Evolutionary conservation across 2,113 vertebrate genomes (phyloP).

Genomic region (Microtus montanus): DNA sequence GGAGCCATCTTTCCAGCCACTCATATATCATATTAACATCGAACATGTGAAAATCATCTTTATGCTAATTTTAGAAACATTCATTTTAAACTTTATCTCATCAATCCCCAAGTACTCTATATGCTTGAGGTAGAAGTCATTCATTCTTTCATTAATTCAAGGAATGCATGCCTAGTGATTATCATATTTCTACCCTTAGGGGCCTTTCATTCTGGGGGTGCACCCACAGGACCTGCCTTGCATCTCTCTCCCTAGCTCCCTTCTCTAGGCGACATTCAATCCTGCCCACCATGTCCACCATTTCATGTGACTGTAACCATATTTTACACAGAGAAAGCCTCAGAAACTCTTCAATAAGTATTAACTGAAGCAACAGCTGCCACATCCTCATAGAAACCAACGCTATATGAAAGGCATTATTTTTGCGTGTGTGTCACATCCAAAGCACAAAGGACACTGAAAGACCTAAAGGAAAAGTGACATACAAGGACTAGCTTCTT

Average conservation of each 20-base stretch:
- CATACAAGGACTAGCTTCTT: accelerated
- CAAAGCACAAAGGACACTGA: too few relatives aligned
- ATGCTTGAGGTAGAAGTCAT: not conserved
- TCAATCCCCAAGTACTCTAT: not conserved
- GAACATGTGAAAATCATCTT: not conserved
- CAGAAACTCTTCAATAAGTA: not conserved
- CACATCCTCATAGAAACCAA: not conserved
- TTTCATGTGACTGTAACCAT: accelerated
- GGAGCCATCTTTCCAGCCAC: not conserved
- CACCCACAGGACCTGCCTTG: accelerated
- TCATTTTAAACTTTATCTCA: not conserved
- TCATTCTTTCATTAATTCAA: not conserved
- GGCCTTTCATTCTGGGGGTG: not conserved
- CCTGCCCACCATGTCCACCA: accelerated
- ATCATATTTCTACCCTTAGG: not conserved
- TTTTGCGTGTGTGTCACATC: not conserved
- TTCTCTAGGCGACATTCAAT: not conserved
- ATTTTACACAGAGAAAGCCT: not conserved
- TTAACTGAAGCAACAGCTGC: not conserved
- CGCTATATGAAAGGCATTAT: not conserved
- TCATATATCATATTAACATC: too few relatives aligned
- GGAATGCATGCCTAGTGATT: not conserved
- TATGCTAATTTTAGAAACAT: not conserved
- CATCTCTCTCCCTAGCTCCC: too few relatives aligned
- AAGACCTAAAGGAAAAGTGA: not conserved